A percentile compares a stretch with the other conserved stretches of the same genome.
Evolutionary conservation across 2,797 vertebrate species (phyloP).

Genomic region (Sparidentex hasta): DNA sequence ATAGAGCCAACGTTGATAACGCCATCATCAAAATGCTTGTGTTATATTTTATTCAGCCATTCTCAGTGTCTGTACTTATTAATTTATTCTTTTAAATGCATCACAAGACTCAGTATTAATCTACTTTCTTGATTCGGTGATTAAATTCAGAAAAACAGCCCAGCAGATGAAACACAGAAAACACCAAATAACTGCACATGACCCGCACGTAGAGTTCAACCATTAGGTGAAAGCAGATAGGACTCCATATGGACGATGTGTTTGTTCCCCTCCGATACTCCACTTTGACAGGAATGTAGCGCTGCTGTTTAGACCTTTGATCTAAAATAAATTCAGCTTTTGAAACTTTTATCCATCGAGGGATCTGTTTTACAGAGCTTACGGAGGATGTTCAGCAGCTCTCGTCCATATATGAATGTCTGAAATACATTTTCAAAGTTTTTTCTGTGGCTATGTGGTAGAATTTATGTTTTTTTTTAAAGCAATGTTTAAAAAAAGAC

Average conservation of each 20-base stretch:
- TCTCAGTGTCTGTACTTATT: not conserved
- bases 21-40: not conserved
- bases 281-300: slow-evolving; percentile 59
- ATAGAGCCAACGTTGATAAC: not conserved
- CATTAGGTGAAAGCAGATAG: slow-evolving; percentile 76
- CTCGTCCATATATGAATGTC: slow-evolving; percentile 23
- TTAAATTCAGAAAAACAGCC: not conserved
- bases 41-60: not conserved
- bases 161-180: slow-evolving; percentile 48
- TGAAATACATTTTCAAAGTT: slow-evolving; percentile 2
- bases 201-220: slow-evolving; percentile 52
- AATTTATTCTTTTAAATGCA: not conserved
- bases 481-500: not conserved
- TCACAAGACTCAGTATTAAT: not conserved
- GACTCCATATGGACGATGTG: slow-evolving; percentile 70
- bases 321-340: slow-evolving; percentile 16
- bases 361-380: slow-evolving; percentile 29
- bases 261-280: slow-evolving; percentile 15
- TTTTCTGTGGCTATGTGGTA: not conserved
- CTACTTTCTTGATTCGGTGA: not conserved
- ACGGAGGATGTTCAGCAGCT: slow-evolving; percentile 6
- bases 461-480: slow-evolving; percentile 5
- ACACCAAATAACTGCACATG: slow-evolving; percentile 49
- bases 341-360: slow-evolving; percentile 53
- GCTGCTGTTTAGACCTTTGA: slow-evolving; percentile 47